A percentile compares a stretch with the other conserved stretches of the same genome.
Conservation (phyloP, 1,140 invertebrate species). For the Bursaphelenchus mucronatus region DNA sequence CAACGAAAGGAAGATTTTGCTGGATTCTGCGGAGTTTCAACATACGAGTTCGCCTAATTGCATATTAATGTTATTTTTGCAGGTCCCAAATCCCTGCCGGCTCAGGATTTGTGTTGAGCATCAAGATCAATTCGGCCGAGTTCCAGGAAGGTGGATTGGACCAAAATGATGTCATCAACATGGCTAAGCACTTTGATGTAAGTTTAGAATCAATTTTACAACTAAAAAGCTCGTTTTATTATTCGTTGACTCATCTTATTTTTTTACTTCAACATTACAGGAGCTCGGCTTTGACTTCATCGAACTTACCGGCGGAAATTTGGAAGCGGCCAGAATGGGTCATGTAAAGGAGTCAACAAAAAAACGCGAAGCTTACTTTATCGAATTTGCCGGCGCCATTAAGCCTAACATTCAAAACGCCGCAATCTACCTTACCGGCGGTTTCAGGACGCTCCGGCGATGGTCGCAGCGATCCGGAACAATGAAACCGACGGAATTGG, state of each 20-base stretch:
- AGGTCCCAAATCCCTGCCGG: conserved; percentile 18
- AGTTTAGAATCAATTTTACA: too few relatives aligned
- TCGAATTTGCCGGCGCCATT: conserved; percentile 18
- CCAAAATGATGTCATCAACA: conserved; percentile 17
- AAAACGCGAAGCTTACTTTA: conserved; percentile 21
- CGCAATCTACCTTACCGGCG: conserved; percentile 30
- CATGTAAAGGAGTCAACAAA: conserved; percentile 33
- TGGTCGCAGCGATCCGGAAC: conserved; percentile 21
- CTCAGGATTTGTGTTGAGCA: conserved; percentile 16
- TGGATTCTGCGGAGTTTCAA: too few relatives aligned
- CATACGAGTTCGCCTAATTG: too few relatives aligned
- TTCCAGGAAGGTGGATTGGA: conserved; percentile 24
- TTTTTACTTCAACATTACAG: conserved; percentile 8
- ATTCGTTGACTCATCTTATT: background rate
- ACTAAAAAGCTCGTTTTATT: too few relatives aligned
- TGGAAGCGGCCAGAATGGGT: conserved; percentile 4
- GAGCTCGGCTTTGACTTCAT: conserved; percentile 28
- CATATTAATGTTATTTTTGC: conserved; percentile 1
- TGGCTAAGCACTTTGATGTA: conserved; percentile 19
- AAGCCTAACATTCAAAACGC: conserved; percentile 31
- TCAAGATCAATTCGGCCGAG: conserved; percentile 21
- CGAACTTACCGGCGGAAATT: conserved; percentile 24
- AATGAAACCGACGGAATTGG: conserved; percentile 22
- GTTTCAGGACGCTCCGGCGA: conserved; percentile 20
- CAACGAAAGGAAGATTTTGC: background rate